These are phyloP conservation scores for Neodiprion fabricii DNA, from an alignment of 1,140 invertebrate species.

Conservation along the genomic window DNA sequence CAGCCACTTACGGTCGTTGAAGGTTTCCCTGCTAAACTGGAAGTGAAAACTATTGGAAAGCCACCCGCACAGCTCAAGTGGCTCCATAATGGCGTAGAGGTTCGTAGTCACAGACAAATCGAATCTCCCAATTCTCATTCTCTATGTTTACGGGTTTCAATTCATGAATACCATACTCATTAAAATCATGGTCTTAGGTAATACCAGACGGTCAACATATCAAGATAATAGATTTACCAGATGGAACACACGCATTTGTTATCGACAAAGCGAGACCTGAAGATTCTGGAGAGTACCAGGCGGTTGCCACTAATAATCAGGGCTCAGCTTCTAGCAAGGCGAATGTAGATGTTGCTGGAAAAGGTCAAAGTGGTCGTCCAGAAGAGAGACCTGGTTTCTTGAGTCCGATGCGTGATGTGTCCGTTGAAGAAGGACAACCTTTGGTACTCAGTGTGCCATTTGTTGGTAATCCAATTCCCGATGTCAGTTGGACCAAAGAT, in stretches of 20 bases:
- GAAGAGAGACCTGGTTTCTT: slow-evolving; percentile 80
- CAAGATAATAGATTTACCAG: slow-evolving; percentile 70
- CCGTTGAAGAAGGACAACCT: slow-evolving; percentile 79
- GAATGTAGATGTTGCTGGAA: slow-evolving; percentile 70
- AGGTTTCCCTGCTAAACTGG: slow-evolving; percentile 81
- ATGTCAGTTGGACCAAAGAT: slow-evolving; percentile 85
- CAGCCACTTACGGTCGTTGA: slow-evolving; percentile 79
- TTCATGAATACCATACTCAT: too few relatives aligned
- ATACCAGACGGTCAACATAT: slow-evolving; percentile 74
- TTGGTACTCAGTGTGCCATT: slow-evolving; percentile 72
- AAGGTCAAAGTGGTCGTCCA: slow-evolving; percentile 65
- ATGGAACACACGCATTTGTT: slow-evolving; percentile 71
- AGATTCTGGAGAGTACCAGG: slow-evolving; percentile 80
- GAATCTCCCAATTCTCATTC: slow-evolving; percentile 11
- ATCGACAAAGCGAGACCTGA: slow-evolving; percentile 69
- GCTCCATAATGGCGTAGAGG: slow-evolving; percentile 76
- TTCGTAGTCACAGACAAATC: slow-evolving; percentile 26
- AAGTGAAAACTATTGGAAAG: slow-evolving; percentile 77
- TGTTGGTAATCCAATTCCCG: slow-evolving; percentile 86
- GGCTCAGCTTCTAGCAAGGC: slow-evolving; percentile 76
- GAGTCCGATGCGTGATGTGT: slow-evolving; percentile 74
- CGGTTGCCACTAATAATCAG: slow-evolving; percentile 76
- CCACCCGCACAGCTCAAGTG: slow-evolving; percentile 78
- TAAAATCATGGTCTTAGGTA: slow-evolving; percentile 50
- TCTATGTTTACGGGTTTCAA: too few relatives aligned